Percentiles rank a stretch among this genome's conserved stretches.
These are phyloP conservation scores for Cranoglanis bouderius DNA, from an alignment of 2,113 vertebrate species.

Conservation along the genomic window DNA sequence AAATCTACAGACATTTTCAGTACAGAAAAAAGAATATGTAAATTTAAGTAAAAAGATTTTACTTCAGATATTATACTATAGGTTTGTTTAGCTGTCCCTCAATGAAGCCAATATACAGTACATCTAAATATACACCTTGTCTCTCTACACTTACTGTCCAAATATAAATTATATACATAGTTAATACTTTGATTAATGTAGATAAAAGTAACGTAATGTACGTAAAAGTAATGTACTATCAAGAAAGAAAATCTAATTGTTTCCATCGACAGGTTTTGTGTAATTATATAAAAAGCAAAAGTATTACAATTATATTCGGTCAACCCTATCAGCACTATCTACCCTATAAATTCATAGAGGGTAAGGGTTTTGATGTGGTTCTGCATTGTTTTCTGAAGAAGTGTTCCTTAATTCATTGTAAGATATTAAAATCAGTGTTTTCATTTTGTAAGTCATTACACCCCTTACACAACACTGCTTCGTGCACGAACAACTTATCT, in stretches of 20 bases:
- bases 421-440: not conserved
- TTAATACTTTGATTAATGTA: not conserved
- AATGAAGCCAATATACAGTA: not conserved
- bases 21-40: not conserved
- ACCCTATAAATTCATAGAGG: not conserved
- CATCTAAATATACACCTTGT: not conserved
- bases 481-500: not conserved
- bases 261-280: not conserved
- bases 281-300: not conserved
- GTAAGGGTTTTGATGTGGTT: not conserved
- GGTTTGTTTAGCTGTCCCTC: not conserved
- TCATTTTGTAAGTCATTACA: not conserved
- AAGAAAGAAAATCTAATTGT: not conserved
- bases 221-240: too few relatives aligned
- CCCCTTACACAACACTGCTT: not conserved
- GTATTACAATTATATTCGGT: not conserved
- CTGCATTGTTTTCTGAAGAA: not conserved
- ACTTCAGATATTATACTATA: not conserved
- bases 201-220: not conserved
- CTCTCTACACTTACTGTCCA: not conserved
- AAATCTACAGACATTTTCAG: not conserved
- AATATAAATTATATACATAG: not conserved
- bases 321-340: not conserved
- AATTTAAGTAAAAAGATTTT: not conserved
- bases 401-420: not conserved